Conservation (phyloP, 2,797 vertebrate species). For the Naso thynnoides region DNA sequence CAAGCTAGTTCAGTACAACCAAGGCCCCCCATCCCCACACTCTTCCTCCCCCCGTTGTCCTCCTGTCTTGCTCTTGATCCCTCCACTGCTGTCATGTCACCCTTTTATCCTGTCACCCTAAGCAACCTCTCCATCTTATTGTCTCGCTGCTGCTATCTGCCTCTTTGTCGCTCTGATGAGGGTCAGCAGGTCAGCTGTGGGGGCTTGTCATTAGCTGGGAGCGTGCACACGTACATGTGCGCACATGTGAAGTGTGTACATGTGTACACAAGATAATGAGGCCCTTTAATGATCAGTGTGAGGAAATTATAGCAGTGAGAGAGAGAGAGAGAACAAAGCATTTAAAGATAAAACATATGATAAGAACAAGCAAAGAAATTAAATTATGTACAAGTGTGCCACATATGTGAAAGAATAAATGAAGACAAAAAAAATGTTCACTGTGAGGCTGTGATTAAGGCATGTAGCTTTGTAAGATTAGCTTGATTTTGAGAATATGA, state of each 20-base stretch:
- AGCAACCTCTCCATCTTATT: slow-evolving; percentile 66
- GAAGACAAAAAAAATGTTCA: not conserved
- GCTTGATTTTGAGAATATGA: too few species aligned
- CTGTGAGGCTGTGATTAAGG: not conserved
- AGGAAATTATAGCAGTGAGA: slow-evolving; percentile 8
- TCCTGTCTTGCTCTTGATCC: slow-evolving; percentile 55
- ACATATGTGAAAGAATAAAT: not conserved
- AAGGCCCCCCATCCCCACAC: not conserved
- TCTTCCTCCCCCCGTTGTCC: slow-evolving; percentile 46
- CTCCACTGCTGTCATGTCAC: slow-evolving; percentile 53
- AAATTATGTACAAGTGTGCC: not conserved
- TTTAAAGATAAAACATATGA: not conserved
- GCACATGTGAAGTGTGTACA: slow-evolving; percentile 44
- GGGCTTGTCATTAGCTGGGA: slow-evolving; percentile 60
- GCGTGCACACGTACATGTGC: slow-evolving; percentile 11
- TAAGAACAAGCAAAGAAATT: not conserved
- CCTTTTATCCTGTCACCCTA: slow-evolving; percentile 68
- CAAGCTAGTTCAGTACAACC: slow-evolving; percentile 4
- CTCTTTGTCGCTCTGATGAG: slow-evolving; percentile 71
- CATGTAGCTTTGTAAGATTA: not conserved
- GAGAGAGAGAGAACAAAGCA: slow-evolving; percentile 1
- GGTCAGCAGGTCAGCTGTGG: slow-evolving; percentile 62
- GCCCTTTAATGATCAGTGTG: slow-evolving; percentile 44
- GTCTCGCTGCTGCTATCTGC: slow-evolving; percentile 53
- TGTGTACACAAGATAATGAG: slow-evolving; percentile 58